Evolutionary conservation across 1,140 invertebrate species (phyloP), one percentile per base, ranked within the genome.

Genomic region (Hylaeus volcanicus): DNA sequence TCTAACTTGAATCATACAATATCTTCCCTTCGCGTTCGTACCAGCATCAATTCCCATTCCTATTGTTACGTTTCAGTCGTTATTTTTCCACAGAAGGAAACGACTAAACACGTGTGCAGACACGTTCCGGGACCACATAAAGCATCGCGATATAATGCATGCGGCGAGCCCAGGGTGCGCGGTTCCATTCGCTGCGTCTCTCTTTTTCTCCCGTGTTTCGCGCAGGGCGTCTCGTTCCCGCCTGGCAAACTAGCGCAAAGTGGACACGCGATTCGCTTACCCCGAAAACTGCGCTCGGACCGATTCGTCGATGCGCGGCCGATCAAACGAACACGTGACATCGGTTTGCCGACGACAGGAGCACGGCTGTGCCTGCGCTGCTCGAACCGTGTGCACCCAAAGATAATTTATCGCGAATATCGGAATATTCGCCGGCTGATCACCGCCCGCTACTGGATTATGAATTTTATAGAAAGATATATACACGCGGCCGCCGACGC

Each of bases 311-410:
- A 48, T 81, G 64, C 73, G 63, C 26, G n/a, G 68, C 9, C 60
- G 74, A 71, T 56, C 79, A 56, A 77, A 77, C 66, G 51, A 78
- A 65, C 79, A 81, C 74, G 74, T 78, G 79, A 70, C 74, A 65
- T 51, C 74, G 56, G 55, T 77, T 76, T 71, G 65, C 5, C 48
- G 64, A 43, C 73, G 79, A 81, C 72, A 60, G 63, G 48, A 48
- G 39, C 45, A 5, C 14, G 37, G 15, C 39, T 8, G 26, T 14
- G 14, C 53, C 8, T 43, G 65, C 12, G 56, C 45, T 37, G 48
- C 1, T 26, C 37, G 41, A 73, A 45, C 56, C 60, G 58, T 74
- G 63, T 68, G 65, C 79, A 63, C 41, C 66, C 26, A 53, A 72
- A 14, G 60, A 72, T 65, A 72, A 71, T 78, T 65, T 66, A 82